A percentile compares a stretch with the other conserved stretches of the same genome.
These are phyloP conservation scores for Camelus bactrianus DNA, from an alignment of 2,113 vertebrate species.

Conservation along the genomic window DNA sequence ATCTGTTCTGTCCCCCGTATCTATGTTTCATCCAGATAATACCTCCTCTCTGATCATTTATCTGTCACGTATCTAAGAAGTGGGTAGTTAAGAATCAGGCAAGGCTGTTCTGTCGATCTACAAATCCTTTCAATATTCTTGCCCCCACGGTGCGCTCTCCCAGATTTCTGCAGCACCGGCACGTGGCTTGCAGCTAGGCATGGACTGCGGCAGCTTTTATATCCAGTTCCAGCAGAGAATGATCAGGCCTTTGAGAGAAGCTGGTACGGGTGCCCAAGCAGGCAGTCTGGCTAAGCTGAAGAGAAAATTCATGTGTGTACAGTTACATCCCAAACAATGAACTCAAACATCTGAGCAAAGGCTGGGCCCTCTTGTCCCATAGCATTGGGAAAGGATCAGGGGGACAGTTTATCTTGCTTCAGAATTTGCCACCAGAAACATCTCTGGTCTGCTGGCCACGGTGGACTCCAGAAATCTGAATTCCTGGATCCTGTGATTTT, in stretches of 20 bases:
- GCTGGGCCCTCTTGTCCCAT: not conserved
- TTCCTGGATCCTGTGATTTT: not conserved
- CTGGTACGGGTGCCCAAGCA: not conserved
- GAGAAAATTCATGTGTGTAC: not conserved
- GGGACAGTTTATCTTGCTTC: not conserved
- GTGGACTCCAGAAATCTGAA: not conserved
- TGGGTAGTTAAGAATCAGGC: conserved; percentile 37
- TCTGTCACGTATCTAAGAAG: not conserved
- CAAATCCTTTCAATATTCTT: conserved; percentile 10
- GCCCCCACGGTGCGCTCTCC: not conserved
- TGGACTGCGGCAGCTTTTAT: not conserved
- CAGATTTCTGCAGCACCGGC: not conserved
- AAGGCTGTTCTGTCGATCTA: not conserved
- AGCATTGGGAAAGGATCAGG: not conserved
- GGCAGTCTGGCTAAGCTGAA: not conserved
- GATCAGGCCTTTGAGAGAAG: not conserved
- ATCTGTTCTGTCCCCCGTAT: not conserved
- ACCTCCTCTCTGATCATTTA: not conserved
- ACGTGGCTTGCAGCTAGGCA: not conserved
- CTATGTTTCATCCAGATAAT: conserved; percentile 38
- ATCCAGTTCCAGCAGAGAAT: not conserved
- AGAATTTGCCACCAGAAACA: not conserved
- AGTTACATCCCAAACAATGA: not conserved
- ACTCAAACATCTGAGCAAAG: not conserved
- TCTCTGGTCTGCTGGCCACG: not conserved